Conservation (phyloP, 2,113 vertebrate genomes). For the Salvelinus namaycush region DNA sequence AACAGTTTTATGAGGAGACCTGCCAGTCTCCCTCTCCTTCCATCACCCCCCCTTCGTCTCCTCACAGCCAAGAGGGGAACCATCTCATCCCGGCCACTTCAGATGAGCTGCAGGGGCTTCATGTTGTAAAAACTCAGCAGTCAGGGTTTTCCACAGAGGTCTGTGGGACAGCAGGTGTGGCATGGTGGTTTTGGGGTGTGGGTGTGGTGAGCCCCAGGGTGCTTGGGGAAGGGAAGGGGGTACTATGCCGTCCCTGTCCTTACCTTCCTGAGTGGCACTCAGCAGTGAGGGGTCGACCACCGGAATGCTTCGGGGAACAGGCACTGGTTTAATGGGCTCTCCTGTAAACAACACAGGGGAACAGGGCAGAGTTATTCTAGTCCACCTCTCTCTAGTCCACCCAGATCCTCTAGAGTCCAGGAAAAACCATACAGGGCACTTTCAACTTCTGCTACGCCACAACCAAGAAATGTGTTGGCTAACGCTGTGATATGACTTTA, state of each 20-base stretch:
- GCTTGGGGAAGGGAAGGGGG: not conserved
- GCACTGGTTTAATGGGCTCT: conserved; percentile 78
- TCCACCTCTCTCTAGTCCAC: not conserved
- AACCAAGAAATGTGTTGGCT: too few species aligned
- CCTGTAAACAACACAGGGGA: conserved; percentile 60
- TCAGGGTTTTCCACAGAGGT: too few species aligned
- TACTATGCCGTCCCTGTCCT: conserved; percentile 35
- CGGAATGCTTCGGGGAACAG: conserved; percentile 78
- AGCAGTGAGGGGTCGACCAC: conserved; percentile 81
- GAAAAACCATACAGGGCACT: too few species aligned
- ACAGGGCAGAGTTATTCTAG: conserved; percentile 15
- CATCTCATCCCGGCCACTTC: too few species aligned
- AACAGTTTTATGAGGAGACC: too few species aligned
- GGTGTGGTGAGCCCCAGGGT: not conserved
- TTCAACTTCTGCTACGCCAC: too few species aligned
- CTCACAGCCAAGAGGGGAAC: not conserved
- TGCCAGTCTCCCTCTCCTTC: not conserved
- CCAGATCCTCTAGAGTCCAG: not conserved
- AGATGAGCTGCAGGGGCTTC: too few species aligned
- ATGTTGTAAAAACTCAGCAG: too few species aligned
- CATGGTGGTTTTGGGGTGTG: not conserved
- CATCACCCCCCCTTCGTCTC: not conserved
- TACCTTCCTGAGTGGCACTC: conserved; percentile 80
- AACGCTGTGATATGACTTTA: too few species aligned
- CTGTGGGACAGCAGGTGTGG: too few species aligned